A percentile compares a stretch with the other conserved stretches of the same genome.
Evolutionary conservation across 92 coral and sea anemone species (phyloP).

Genomic region (Heteractis magnifica): DNA sequence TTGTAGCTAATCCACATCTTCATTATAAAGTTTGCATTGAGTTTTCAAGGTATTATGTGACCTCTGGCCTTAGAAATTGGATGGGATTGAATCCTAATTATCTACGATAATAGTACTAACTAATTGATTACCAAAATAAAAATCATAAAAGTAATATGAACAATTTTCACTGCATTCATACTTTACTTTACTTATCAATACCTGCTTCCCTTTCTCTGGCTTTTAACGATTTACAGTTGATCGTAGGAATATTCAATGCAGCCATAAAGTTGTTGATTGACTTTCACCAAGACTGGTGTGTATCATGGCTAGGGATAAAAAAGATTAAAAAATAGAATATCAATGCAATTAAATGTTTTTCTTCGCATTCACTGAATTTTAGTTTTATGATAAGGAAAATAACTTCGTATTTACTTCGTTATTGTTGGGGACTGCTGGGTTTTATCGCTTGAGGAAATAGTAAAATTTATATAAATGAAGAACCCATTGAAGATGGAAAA

Average conservation of each 20-base stretch:
- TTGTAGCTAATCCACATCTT: no score
- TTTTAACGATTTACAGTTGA: conserved; percentile 32
- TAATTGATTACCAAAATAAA: background rate
- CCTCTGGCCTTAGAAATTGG: conserved; percentile 1
- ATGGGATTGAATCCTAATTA: conserved; percentile 1
- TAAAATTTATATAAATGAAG: no score
- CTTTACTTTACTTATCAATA: conserved; percentile 1
- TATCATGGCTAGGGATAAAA: no score
- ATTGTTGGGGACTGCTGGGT: background rate
- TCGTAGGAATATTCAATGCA: conserved; percentile 33
- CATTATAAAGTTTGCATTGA: background rate
- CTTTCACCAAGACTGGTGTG: conserved; percentile 39
- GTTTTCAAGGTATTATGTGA: background rate
- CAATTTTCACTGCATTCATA: conserved; percentile 7
- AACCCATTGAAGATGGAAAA: background rate
- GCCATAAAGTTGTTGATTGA: conserved; percentile 35
- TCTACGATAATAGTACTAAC: background rate
- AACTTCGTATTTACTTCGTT: background rate
- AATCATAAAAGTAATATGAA: background rate
- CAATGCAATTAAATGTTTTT: background rate
- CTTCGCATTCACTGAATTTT: background rate
- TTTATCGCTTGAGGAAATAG: background rate
- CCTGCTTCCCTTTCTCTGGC: conserved; percentile 38
- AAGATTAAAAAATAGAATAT: background rate
- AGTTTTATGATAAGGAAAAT: conserved; percentile 1